These are phyloP conservation scores for Phoebastria nigripes DNA, from an alignment of 2,797 vertebrate species.

Conservation along the genomic window DNA sequence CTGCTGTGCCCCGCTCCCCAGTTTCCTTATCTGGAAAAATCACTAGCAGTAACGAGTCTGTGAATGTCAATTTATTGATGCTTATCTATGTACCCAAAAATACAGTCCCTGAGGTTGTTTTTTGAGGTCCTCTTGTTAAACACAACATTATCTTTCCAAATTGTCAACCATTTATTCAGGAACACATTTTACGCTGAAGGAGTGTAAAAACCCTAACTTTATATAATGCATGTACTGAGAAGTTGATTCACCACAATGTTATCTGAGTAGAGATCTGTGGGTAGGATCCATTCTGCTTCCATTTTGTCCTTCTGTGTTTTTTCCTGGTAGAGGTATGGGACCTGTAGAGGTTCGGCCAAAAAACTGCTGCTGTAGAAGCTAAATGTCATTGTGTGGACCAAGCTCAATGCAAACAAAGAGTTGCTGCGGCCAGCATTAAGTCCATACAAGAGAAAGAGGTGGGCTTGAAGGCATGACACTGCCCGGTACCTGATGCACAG, in stretches of 20 bases:
- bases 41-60: not conserved
- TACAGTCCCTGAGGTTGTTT: not conserved
- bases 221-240: not conserved
- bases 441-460: not conserved
- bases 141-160: not conserved
- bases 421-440: not conserved
- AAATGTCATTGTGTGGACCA: not conserved
- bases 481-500: not conserved
- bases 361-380: not conserved
- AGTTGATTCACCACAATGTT: accelerated
- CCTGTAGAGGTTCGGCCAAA: not conserved
- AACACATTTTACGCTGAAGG: not conserved
- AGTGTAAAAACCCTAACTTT: not conserved
- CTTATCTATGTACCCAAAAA: not conserved
- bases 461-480: not conserved
- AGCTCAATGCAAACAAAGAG: not conserved
- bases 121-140: not conserved
- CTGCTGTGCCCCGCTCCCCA: not conserved
- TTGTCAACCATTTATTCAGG: not conserved
- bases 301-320: not conserved
- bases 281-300: not conserved
- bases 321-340: not conserved
- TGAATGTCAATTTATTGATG: not conserved
- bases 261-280: not conserved
- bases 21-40: not conserved